Evolutionary conservation across 2,888 invertebrate species (phyloP), one percentile per base, ranked within the genome.

Genomic region (Drosophila infuscata): DNA sequence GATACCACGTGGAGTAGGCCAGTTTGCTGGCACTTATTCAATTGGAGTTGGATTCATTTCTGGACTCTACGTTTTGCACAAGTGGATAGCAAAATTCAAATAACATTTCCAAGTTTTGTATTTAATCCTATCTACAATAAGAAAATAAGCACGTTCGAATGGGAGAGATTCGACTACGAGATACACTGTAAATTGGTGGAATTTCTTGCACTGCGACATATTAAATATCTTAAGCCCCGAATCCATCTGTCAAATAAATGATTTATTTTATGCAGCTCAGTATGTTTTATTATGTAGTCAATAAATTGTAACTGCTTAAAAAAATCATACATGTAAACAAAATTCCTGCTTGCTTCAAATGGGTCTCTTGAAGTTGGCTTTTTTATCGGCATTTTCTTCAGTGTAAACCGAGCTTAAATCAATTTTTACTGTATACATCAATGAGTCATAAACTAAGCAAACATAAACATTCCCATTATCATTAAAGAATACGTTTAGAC

Each of bases 1-100:
- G n/a, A 58, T 61, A 58, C 56, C 56, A 60, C 64, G 35, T 20
- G 56, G 4, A 3, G 2, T 3, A 25, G 8, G 1, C 20, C 46
- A 25, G 43, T 12, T 20, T 0, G 7, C 20, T 20, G 41, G 41
- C 20, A 43, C n/a, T 11, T 11, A 9, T 43, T 20, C 41, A 11
- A 43, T 5, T 20, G n/a, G 0, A 15, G 3, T 46, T 20, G 2
- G 12, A 17, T 38, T 38, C 38, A 3, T 17, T 17, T 17, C 3
- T 8, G 3, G 36, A 36, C 17, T 38, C 7, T 38, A 17, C 3
- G 33, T 11, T 35, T 35, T 35, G 33, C 33, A 35, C 11, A 35
- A 35, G 33, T 35, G 11, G 3, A 35, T 35, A 12, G 4, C 12
- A 35, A 35, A 11, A 35, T 25, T 1, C 35, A 35, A 12, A 35